phyloP scores from a whole-genome alignment of 2,888 invertebrate genomes.

The Drosophila silvestris region DNA sequence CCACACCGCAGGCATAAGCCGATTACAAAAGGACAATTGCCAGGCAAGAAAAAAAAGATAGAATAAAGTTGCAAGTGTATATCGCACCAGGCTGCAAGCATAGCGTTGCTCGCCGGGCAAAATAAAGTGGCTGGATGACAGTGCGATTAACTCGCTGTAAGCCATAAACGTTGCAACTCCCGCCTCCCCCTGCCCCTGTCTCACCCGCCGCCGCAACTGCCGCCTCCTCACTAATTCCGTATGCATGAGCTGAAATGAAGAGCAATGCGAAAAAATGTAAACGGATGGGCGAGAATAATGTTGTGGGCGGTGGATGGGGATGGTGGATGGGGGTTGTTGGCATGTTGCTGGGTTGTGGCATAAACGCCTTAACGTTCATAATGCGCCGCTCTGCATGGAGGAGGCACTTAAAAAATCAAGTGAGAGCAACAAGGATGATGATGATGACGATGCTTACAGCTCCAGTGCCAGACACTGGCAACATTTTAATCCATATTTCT shows the following conservation, averaged over 20 bases:
- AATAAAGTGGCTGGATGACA: slow-evolving; percentile 72
- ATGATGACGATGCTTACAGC: not conserved
- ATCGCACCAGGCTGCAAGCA: slow-evolving; percentile 34
- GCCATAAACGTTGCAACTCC: slow-evolving; percentile 69
- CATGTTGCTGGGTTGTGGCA: slow-evolving; percentile 8
- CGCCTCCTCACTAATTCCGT: slow-evolving; percentile 72
- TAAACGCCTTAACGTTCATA: slow-evolving; percentile 71
- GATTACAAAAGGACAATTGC: slow-evolving; percentile 58
- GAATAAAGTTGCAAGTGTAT: slow-evolving; percentile 20
- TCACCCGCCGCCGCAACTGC: not conserved
- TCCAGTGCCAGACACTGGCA: slow-evolving; percentile 50
- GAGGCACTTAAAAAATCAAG: slow-evolving; percentile 78
- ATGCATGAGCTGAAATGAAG: slow-evolving; percentile 79
- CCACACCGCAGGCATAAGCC: slow-evolving; percentile 51
- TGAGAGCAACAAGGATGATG: slow-evolving; percentile 34
- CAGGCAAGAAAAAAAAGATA: slow-evolving; percentile 24
- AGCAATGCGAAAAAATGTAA: slow-evolving; percentile 46
- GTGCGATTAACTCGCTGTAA: slow-evolving; percentile 79
- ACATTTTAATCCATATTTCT: slow-evolving; percentile 83
- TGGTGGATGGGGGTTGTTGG: slow-evolving; percentile 1
- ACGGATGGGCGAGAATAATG: slow-evolving; percentile 20
- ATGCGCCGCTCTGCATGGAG: slow-evolving; percentile 41
- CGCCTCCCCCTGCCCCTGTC: not conserved
- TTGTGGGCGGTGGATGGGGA: slow-evolving; percentile 5
- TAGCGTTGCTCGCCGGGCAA: slow-evolving; percentile 31